Base-by-base conservation (phyloP, 2,113 vertebrate genomes). In the Silurus meridionalis region DNA sequence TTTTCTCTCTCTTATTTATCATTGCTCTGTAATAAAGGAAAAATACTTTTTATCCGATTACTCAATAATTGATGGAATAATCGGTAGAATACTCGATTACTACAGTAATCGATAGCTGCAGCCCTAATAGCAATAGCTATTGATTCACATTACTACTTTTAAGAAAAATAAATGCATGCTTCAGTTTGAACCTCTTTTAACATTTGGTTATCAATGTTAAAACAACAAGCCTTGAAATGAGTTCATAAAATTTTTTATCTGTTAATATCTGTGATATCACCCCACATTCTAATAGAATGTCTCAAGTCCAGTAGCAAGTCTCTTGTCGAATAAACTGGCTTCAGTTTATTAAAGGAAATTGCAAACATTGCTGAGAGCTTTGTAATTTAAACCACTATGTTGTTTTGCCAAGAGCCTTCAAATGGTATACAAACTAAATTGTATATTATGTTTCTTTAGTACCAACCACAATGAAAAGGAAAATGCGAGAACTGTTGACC, bases 361-460 rank as follows among this genome's bases (percentile, higher is more conserved):
- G 50, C 52, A 83, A 53, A 57, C 52, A 57, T 46, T 52, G 84
- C 55, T 85, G 86, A 88, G 23, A 86, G 79, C 85, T 37, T 85
- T 90, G 87, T 87, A 85, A 91, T 89, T 48, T 77, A 90, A 23
- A 84, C 37, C 72, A 72, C 72, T 82, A 79, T 75, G 88, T 37
- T 74, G 88, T 90, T 69, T 84, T 60, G 81, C 78, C 71, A 84
- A 77, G 74, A 37, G 53, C 84, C 90, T 86, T 93, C 90, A 86
- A 66, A 89, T 91, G 84, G 88, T 85, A 77, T 25, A 21, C 82
- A 91, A 93, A 91, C 58, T 71, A 85, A 83, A 90, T 74, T 86
- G 71, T 85, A 78, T 86, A 85, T 75, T 3, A 55, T 85, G 79
- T 87, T 83, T 72, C 55, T 21, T 84, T 83, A 37, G 64, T 69